phyloP scores from a whole-genome alignment of 2,888 invertebrate genomes.

The Thumatha senex region DNA sequence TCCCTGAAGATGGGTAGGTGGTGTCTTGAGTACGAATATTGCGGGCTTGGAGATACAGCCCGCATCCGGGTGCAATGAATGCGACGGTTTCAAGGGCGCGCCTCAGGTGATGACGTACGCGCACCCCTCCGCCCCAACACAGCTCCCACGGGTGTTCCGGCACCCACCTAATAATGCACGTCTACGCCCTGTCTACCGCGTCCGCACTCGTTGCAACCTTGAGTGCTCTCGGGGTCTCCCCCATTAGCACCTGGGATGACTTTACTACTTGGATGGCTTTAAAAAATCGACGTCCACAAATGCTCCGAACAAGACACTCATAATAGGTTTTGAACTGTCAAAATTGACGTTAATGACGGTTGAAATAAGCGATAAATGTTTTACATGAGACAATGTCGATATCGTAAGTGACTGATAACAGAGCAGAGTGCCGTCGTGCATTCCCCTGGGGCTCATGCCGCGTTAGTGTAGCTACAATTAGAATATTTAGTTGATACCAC shows the following conservation, averaged over 20 bases:
- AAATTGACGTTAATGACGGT: too few species aligned
- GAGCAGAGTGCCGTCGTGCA: constrained; percentile 10
- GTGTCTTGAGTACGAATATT: constrained; percentile 64
- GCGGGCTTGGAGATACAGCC: constrained; percentile 69
- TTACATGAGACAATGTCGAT: constrained; percentile 12
- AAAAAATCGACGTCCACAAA: constrained; percentile 33
- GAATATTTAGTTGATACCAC: constrained; percentile 55
- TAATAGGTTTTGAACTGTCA: background rate
- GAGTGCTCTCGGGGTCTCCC: constrained; percentile 67
- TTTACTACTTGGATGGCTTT: too few species aligned
- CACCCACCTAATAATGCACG: constrained; percentile 84
- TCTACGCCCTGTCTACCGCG: constrained; percentile 81
- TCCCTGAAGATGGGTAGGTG: constrained; percentile 45
- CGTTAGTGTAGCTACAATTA: constrained; percentile 45
- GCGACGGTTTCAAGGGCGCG: constrained; percentile 82
- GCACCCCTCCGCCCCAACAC: constrained; percentile 65
- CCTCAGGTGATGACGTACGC: constrained; percentile 83
- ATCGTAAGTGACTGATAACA: constrained; percentile 19
- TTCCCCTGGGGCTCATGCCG: constrained; percentile 24
- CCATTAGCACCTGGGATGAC: constrained; percentile 44
- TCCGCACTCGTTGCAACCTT: constrained; percentile 81
- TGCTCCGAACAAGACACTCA: constrained; percentile 6
- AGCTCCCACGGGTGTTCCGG: constrained; percentile 76
- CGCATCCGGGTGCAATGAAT: constrained; percentile 83
- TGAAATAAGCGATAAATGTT: constrained; percentile 3